Base-by-base conservation (phyloP, 2,113 vertebrate species). In the Cettia cetti region DNA sequence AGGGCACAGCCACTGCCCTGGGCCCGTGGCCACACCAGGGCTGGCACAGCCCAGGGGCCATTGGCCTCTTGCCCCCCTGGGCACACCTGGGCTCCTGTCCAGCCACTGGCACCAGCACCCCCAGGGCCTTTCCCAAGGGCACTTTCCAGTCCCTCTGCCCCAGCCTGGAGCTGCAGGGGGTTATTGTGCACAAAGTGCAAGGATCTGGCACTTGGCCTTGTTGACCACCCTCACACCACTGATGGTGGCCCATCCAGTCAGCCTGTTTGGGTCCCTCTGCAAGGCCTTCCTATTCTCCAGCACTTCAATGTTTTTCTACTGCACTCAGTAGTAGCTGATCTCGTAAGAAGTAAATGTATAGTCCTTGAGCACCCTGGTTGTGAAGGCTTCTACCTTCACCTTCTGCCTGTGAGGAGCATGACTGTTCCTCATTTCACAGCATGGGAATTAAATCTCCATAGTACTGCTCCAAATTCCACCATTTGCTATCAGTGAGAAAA, bases 401-500 rank as follows among this genome's bases (percentile, higher is more conserved):
- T 91, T 84, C 66, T 86, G 49, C 53, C 86, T 65, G 30, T 42
- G 52, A 90, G 20, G 54, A 86, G 37, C 24, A 42, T 89, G 77
- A 78, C 56, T 56, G 42, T 23, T 81, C 52, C 47, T 90, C 60
- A 45, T 78, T 78, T 93, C 83, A 90, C 76, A 92, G 71, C 47
- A 60, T 1, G 21, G 79, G 69, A 93, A 82, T 60, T 86, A 86
- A 83, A 89, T 60, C 53, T 91, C 60, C 81, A 40, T 37, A 47
- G 30, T 16, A 8, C 83, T 70, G 33, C 47, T 86, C 81, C 72
- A 78, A 92, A 81, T 45, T 60, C 72, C 17, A 47, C 64, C 37
- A n/a, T 79, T 92, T 75, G 54, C 66, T 89, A 75, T 68, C 76
- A 89, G 60, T 13, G 56, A 84, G 63, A 84, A 89, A 96, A 91